Percentiles rank a stretch among this genome's conserved stretches.
phyloP scores from a whole-genome alignment of 2,888 invertebrate species.

The Fabriciana adippe region DNA sequence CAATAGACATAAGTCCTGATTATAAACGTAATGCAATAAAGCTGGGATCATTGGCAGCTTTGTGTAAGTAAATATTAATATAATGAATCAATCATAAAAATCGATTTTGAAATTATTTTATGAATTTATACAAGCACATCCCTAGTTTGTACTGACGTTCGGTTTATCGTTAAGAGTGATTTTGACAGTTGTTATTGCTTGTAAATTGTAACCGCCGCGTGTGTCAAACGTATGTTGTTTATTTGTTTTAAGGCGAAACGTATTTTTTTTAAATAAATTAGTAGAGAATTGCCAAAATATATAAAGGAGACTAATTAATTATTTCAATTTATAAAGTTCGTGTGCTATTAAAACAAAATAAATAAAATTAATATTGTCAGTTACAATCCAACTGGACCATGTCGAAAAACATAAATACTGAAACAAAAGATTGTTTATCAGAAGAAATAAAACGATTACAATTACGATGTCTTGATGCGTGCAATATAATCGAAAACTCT shows the following conservation, averaged over 20 bases:
- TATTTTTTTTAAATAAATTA: no score
- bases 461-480: constrained; percentile 57
- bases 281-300: no score
- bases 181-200: background rate
- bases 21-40: constrained; percentile 81
- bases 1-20: constrained; percentile 64
- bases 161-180: background rate
- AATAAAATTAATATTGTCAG: background rate
- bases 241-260: no score
- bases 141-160: background rate
- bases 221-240: background rate
- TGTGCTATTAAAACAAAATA: no score
- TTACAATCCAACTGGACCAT: constrained; percentile 47
- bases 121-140: background rate
- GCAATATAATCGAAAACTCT: constrained; percentile 59
- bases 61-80: constrained; percentile 75
- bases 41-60: constrained; percentile 83
- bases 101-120: background rate
- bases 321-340: no score
- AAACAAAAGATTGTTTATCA: constrained; percentile 54
- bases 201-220: background rate
- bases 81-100: background rate
- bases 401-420: constrained; percentile 51
- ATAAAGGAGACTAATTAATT: no score
- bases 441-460: constrained; percentile 60